Conservation (phyloP, 1,140 invertebrate genomes). For the Drosophila subpulchrella region DNA sequence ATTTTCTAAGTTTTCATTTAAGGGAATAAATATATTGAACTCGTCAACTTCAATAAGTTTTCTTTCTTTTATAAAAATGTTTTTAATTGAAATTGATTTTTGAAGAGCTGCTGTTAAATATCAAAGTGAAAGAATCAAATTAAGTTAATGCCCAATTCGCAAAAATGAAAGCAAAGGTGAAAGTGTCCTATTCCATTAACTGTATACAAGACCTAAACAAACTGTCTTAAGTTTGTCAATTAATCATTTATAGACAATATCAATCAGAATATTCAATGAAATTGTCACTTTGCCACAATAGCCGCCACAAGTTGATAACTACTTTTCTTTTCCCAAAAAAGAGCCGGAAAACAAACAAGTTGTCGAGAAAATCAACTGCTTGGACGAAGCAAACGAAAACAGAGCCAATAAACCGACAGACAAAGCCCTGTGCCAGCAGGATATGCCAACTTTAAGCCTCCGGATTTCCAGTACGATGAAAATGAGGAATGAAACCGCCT, state of each 20-base stretch:
- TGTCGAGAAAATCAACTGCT: slow-evolving; percentile 21
- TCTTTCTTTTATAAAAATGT: background rate
- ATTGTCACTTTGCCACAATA: slow-evolving; percentile 32
- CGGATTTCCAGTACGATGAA: background rate
- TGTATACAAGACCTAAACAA: slow-evolving; percentile 23
- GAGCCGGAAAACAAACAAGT: slow-evolving; percentile 30
- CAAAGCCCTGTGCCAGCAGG: slow-evolving; percentile 25
- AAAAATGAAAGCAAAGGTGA: no score
- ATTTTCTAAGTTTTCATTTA: background rate
- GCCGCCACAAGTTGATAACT: slow-evolving; percentile 36
- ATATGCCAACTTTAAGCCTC: slow-evolving; percentile 29
- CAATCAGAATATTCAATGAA: slow-evolving; percentile 43
- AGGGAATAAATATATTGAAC: background rate
- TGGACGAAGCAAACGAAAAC: slow-evolving; percentile 21
- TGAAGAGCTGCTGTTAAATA: background rate
- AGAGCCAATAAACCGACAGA: slow-evolving; percentile 19
- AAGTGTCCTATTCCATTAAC: slow-evolving; percentile 12
- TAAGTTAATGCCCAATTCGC: background rate
- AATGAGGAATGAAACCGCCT: background rate
- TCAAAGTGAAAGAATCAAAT: background rate
- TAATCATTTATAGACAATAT: slow-evolving; percentile 32
- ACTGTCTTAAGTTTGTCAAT: slow-evolving; percentile 21
- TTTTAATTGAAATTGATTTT: background rate
- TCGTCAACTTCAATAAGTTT: background rate
- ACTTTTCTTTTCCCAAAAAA: slow-evolving; percentile 6